Evolutionary conservation across 2,797 vertebrate species (phyloP).

Genomic region (Melanotaenia maccullochi): DNA sequence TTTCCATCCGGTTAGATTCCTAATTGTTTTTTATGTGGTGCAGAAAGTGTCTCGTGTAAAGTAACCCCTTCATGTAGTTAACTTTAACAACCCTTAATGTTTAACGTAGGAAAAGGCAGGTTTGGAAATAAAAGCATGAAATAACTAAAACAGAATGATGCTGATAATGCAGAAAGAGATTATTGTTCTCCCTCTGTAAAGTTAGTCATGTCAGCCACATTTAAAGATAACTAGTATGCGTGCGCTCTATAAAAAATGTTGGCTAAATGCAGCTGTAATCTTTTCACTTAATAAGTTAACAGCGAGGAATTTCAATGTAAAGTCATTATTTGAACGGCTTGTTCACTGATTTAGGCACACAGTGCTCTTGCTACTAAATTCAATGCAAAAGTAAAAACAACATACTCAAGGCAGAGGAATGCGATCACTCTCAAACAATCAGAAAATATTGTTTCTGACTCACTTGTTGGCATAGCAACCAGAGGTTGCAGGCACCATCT

Average conservation of each 20-base stretch:
- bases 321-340: not conserved
- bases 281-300: not conserved
- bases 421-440: not conserved
- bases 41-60: no score
- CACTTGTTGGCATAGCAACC: not conserved
- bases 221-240: not conserved
- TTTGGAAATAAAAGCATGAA: not conserved
- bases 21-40: no score
- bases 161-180: not conserved
- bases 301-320: not conserved
- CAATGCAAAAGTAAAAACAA: not conserved
- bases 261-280: not conserved
- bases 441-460: not conserved
- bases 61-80: not conserved
- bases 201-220: no score
- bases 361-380: not conserved
- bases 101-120: no score
- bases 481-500: not conserved
- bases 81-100: no score
- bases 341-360: not conserved
- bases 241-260: not conserved
- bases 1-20: not conserved
- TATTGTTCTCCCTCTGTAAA: not conserved
- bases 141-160: not conserved
- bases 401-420: not conserved